These are phyloP conservation scores for Osmerus eperlanus DNA, from an alignment of 2,113 vertebrate genomes.

Conservation along the genomic window DNA sequence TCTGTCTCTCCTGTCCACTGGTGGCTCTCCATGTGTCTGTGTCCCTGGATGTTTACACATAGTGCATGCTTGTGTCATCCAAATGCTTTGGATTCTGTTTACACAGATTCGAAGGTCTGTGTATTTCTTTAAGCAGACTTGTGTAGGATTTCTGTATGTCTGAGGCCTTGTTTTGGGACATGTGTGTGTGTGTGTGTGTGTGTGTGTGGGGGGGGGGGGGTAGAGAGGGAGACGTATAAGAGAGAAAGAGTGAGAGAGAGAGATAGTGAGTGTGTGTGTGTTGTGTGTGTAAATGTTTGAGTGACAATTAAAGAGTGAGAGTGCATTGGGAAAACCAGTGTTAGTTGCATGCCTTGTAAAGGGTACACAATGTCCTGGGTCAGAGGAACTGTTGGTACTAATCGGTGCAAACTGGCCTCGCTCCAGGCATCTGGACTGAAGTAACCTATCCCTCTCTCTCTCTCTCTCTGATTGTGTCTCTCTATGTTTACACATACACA, in stretches of 20 bases:
- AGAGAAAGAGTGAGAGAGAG: not conserved
- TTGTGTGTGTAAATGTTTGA: slow-evolving; percentile 3
- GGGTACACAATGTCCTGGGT: slow-evolving; percentile 63
- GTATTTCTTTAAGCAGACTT: too few relatives aligned
- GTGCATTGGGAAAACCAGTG: slow-evolving; percentile 33
- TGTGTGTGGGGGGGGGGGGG: not conserved
- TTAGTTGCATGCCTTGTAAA: slow-evolving; percentile 34
- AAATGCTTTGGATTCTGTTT: not conserved
- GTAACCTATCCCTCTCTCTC: slow-evolving; percentile 42
- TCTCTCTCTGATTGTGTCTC: not conserved
- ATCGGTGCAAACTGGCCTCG: slow-evolving; percentile 40
- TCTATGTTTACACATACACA: not conserved
- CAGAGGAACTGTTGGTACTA: slow-evolving; percentile 39
- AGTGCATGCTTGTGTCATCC: not conserved
- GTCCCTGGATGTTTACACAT: not conserved
- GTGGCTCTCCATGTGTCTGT: not conserved
- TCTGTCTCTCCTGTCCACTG: not conserved
- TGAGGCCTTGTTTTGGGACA: too few relatives aligned
- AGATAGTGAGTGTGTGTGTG: slow-evolving; percentile 9
- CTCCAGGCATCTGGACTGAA: slow-evolving; percentile 57
- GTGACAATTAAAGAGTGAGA: not conserved
- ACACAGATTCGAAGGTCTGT: too few relatives aligned
- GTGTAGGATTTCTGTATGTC: not conserved
- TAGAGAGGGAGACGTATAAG: not conserved
- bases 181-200: slow-evolving; percentile 11